Conservation (phyloP, 1,140 invertebrate genomes). For the Eubasilissa regina region DNA sequence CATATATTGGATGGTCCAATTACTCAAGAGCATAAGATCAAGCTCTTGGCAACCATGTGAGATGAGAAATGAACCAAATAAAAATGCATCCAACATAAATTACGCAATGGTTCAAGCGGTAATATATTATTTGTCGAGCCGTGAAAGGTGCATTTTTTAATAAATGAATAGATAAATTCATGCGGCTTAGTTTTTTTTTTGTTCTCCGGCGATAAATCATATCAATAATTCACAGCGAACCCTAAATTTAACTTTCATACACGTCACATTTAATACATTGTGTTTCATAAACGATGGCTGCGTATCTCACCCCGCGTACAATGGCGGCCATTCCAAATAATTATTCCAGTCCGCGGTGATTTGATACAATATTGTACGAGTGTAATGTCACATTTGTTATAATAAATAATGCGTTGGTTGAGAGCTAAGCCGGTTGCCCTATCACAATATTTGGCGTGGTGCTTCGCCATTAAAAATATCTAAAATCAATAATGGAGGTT, state of each 20-base stretch:
- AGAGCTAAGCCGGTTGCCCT: too few relatives aligned
- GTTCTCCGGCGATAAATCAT: conserved; percentile 48
- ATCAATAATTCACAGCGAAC: conserved; percentile 51
- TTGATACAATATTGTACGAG: conserved; percentile 49
- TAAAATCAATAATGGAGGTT: too few relatives aligned
- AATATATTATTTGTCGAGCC: too few relatives aligned
- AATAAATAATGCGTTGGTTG: conserved; percentile 51
- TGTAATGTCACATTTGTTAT: conserved; percentile 51
- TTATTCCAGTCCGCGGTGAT: conserved; percentile 54
- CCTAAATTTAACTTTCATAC: conserved; percentile 57
- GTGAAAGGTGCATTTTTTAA: conserved; percentile 52
- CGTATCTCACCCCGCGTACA: conserved; percentile 26
- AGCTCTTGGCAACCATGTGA: too few relatives aligned
- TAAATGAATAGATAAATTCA: conserved; percentile 42
- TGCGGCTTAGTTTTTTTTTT: conserved; percentile 44
- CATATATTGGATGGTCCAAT: too few relatives aligned
- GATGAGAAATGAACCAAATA: conserved; percentile 11
- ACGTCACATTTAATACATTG: conserved; percentile 57
- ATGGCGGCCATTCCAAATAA: conserved; percentile 40
- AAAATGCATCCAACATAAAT: conserved; percentile 3
- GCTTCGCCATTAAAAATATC: too few relatives aligned
- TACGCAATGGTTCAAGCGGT: too few relatives aligned
- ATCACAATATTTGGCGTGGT: too few relatives aligned
- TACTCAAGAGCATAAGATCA: too few relatives aligned
- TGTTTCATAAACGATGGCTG: conserved; percentile 52